A percentile compares a stretch with the other conserved stretches of the same genome.
Conservation (phyloP, 2,113 vertebrate species). For the Daubentonia madagascariensis region DNA sequence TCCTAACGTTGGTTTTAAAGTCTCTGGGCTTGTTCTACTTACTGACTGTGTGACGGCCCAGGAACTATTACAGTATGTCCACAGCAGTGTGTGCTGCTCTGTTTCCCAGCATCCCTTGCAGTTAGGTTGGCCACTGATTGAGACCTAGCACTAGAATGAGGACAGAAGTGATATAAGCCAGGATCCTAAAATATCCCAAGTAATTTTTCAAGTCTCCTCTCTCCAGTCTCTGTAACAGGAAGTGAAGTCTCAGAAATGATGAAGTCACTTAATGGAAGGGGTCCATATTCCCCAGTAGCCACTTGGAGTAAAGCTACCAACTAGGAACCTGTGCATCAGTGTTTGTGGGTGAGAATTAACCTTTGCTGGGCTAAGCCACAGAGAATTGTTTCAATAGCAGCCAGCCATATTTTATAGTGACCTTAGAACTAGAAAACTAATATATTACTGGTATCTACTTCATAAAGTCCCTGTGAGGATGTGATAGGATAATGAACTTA, state of each 20-base stretch:
- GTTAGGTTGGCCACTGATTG: not conserved
- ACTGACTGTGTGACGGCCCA: not conserved
- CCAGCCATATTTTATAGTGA: not conserved
- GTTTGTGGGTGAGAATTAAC: not conserved
- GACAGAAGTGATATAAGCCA: not conserved
- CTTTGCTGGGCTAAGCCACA: not conserved
- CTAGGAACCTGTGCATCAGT: not conserved
- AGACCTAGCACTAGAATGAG: not conserved
- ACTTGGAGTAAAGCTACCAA: not conserved
- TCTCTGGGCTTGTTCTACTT: not conserved
- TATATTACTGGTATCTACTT: not conserved
- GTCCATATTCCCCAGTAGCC: not conserved
- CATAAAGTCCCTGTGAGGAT: not conserved
- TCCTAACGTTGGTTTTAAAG: not conserved
- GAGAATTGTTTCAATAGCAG: not conserved
- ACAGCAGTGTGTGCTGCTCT: not conserved
- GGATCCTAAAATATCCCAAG: not conserved
- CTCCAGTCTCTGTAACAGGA: not conserved
- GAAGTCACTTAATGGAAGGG: not conserved
- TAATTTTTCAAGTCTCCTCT: not conserved
- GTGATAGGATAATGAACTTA: not conserved
- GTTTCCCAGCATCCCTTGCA: not conserved
- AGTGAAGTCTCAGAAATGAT: not conserved
- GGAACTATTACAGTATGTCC: not conserved
- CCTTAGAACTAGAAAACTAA: not conserved